Evolutionary conservation across 1,140 invertebrate species (phyloP).

Genomic region (Adoxophyes honmai): DNA sequence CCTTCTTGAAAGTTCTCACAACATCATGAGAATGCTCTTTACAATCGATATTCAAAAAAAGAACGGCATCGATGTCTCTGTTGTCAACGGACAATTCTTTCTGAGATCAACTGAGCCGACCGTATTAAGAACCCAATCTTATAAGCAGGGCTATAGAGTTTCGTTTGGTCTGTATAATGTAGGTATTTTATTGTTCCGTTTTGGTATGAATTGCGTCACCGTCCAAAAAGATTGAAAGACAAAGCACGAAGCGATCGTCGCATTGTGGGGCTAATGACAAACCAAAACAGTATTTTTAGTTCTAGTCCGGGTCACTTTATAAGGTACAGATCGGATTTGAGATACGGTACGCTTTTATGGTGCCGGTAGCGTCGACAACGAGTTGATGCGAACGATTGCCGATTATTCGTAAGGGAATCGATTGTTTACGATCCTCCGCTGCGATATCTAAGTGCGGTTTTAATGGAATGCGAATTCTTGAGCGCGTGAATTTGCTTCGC

Average conservation of each 20-base stretch:
- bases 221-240: constrained; percentile 59
- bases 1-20: constrained; percentile 66
- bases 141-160: constrained; percentile 30
- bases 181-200: constrained; percentile 59
- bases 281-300: constrained; percentile 73
- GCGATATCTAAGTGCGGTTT: not conserved
- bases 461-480: not conserved
- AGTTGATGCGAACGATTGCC: constrained; percentile 4
- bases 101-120: constrained; percentile 40
- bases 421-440: not conserved
- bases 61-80: constrained; percentile 73
- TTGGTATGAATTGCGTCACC: constrained; percentile 71
- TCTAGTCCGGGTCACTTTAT: constrained; percentile 43
- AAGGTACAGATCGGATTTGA: constrained; percentile 46
- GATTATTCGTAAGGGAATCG: constrained; percentile 1
- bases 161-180: constrained; percentile 25
- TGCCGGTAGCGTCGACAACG: constrained; percentile 44
- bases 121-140: constrained; percentile 34
- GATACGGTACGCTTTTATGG: constrained; percentile 60
- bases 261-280: constrained; percentile 67
- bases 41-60: constrained; percentile 77
- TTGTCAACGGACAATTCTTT: constrained; percentile 75
- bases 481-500: too few species aligned
- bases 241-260: constrained; percentile 62
- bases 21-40: constrained; percentile 73